Evolutionary conservation across 1,140 invertebrate genomes (phyloP).

Genomic region (Plectrocnemia conspersa): DNA sequence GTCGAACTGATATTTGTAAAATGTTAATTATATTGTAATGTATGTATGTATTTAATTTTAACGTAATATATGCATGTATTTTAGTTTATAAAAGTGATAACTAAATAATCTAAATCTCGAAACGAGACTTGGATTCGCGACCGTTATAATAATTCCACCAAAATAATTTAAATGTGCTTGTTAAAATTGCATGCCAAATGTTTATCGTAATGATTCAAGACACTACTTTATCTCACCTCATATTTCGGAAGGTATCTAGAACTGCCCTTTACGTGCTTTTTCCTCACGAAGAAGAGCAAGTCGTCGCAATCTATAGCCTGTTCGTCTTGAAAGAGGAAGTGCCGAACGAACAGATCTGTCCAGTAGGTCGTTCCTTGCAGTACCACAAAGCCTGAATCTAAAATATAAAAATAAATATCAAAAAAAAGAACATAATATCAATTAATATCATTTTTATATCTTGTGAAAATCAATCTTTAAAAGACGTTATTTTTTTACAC

Average conservation of each 20-base stretch:
- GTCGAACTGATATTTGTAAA: conserved; percentile 12
- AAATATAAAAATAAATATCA: conserved; percentile 35
- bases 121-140: too few relatives aligned
- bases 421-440: not conserved
- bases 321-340: conserved; percentile 83
- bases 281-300: conserved; percentile 91
- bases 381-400: conserved; percentile 85
- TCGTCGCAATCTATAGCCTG: conserved; percentile 88
- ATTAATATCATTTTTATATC: conserved; percentile 5
- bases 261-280: conserved; percentile 81
- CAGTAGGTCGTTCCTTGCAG: conserved; percentile 90
- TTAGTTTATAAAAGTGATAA: too few relatives aligned
- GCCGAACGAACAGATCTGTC: conserved; percentile 91
- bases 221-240: conserved; percentile 66
- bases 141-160: too few relatives aligned
- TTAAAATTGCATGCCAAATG: not conserved
- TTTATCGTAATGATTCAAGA: conserved; percentile 1
- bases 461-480: conserved; percentile 5
- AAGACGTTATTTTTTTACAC: conserved; percentile 8
- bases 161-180: not conserved
- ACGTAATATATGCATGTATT: not conserved
- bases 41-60: not conserved
- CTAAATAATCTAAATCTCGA: too few relatives aligned
- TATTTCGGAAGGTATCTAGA: conserved; percentile 83
- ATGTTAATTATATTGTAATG: conserved; percentile 2